Base-by-base conservation (phyloP, 1,140 invertebrate species). In the Odontomachus brunneus region DNA sequence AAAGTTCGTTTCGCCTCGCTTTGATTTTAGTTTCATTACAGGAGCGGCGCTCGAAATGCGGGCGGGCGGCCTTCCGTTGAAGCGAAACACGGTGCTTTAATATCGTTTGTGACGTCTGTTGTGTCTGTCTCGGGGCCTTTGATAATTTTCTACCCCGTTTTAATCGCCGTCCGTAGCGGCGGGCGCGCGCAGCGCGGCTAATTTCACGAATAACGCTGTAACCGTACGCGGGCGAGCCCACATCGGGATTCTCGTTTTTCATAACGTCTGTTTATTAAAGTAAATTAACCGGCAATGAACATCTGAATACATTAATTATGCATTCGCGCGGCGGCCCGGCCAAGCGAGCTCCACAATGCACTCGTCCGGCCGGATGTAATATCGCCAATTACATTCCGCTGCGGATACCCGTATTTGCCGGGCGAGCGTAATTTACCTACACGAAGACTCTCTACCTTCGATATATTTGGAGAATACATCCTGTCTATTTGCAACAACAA, bases 251-350 rank as follows among this genome's bases (percentile, higher is more conserved):
- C 53, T 48, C 51, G 19, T 80, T 80, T 80, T 71, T 55, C 75
- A 57, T 48, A 67, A 66, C 38, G 65, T 69, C 65, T 69, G 65
- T 51, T 57, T 71, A 29, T 48, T 71, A 59, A 78, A 78, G 75
- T 67, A 69, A 80, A 80, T 80, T 80, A 80, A 59, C 51, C 65
- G 65, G 53, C 53, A 71, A 80, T 80, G 75, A 53, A 71, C 69
- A 80, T 71, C 75, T 71, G 65, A 69, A 80, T 57, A 48, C 38
- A 71, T 80, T 80, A 80, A 80, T 80, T 80, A 80, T 71, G 51
- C 51, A 80, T 80, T 80, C 75, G n/a, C n/a, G n/a, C n/a, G 75
- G 55, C 75, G 69, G 71, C 33, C 29, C 49, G 69, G 48, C 75
- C 33, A 69, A 69, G 65, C 57, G 75, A 71, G 15, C 74, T 59